Evolutionary conservation across 2,797 vertebrate species (phyloP), one percentile per base, ranked within the genome.

Genomic region (Perdix hodgsoniae): DNA sequence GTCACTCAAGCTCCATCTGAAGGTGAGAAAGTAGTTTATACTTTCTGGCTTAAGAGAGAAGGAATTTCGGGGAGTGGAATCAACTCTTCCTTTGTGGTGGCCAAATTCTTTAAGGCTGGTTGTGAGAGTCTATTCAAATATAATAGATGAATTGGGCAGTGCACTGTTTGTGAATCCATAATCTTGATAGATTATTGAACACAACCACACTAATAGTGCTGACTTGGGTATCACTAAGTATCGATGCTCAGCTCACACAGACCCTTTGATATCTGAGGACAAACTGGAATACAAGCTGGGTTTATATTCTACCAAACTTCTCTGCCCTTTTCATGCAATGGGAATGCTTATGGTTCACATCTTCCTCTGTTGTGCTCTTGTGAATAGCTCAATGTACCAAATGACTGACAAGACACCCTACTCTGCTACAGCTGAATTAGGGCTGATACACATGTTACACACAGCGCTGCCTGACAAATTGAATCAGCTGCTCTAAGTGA

Each of bases 401-500:
- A 1, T 40, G 94, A 82, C 61, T 92, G 90, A 88, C 88, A 88
- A 92, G 91, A 79, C 71, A 86, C 79, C 90, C 85, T 80, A 6
- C 71, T 94, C 84, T 92, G 74, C 88, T 88, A 70, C 86, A 83
- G 92, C 88, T 81, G 95, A 94, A 76, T 95, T 94, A 91, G 70
- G 93, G 85, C 93, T 18, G 37, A 87, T 95, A 78, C 92, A 83
- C 64, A 81, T 63, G 63, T 95, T 95, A 85, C 50, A 61, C 66
- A 72, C 83, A 71, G 86, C 39, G 70, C 96, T 94, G 85, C 81
- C 93, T 96, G 96, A 96, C 96, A 97, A 92, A 95, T 96, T 96
- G 86, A 96, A 97, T 97, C 97, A 97, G 82, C 92, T 93, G 17
- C 90, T 96, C 72, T 94, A 96, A 95, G 94, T 95, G 95, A 96